Evolutionary conservation across 2,113 vertebrate species (phyloP).

Genomic region (Hippolais icterina): DNA sequence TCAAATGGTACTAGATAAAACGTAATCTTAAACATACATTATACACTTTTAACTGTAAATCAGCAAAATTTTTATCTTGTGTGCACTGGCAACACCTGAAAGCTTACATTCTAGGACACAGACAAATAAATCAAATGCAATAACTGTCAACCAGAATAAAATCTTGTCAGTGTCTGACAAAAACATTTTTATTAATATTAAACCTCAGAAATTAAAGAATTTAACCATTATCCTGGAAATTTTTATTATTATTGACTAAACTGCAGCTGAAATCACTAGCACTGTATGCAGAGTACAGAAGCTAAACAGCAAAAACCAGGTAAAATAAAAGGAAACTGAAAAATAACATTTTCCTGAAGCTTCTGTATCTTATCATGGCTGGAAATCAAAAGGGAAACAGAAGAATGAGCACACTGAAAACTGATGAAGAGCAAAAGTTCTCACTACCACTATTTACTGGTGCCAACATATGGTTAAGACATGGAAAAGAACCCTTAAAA

Average conservation of each 20-base stretch:
- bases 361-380: background rate
- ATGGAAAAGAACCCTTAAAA: background rate
- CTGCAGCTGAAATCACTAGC: background rate
- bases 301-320: background rate
- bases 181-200: background rate
- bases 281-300: fast-evolving
- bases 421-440: background rate
- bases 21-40: background rate
- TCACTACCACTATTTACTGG: background rate
- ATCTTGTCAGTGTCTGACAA: background rate
- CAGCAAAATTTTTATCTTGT: background rate
- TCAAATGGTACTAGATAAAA: background rate
- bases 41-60: background rate
- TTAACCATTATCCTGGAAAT: background rate
- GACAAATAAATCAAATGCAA: background rate
- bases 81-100: background rate
- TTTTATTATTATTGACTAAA: background rate
- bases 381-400: background rate
- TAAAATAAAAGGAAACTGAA: background rate
- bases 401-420: background rate
- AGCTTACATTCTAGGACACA: background rate
- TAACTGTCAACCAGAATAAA: background rate
- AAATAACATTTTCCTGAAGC: background rate
- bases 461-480: background rate
- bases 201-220: background rate